phyloP scores from a whole-genome alignment of 2,888 invertebrate genomes.

The Myopa testacea region DNA sequence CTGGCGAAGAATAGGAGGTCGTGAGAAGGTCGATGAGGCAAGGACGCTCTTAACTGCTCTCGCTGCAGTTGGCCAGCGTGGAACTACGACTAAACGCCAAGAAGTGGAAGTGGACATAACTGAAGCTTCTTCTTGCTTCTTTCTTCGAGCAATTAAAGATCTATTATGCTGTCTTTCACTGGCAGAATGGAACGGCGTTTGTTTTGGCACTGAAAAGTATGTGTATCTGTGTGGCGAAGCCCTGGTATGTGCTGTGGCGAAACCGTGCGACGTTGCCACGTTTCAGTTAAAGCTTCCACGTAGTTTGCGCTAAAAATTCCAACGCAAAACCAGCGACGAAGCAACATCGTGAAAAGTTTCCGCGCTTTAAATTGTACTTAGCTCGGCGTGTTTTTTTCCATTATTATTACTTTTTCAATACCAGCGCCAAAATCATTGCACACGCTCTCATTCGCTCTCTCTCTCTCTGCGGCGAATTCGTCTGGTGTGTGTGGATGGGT shows the following conservation, averaged over 20 bases:
- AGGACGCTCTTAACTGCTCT: too few relatives aligned
- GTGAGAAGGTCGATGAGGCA: too few relatives aligned
- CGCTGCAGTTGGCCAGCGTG: too few relatives aligned
- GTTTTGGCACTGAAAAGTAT: too few relatives aligned
- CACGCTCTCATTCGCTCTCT: slow-evolving; percentile 22
- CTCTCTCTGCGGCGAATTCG: slow-evolving; percentile 30
- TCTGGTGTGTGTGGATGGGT: background rate
- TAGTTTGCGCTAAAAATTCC: slow-evolving; percentile 39
- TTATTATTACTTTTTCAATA: slow-evolving; percentile 13
- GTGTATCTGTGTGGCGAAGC: background rate
- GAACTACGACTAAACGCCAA: too few relatives aligned
- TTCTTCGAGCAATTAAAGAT: too few relatives aligned
- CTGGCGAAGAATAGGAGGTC: too few relatives aligned
- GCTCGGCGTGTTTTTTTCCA: slow-evolving; percentile 18
- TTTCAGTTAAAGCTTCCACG: slow-evolving; percentile 38
- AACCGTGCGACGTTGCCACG: slow-evolving; percentile 26
- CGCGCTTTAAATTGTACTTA: slow-evolving; percentile 39
- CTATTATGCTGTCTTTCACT: too few relatives aligned
- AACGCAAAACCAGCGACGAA: slow-evolving; percentile 26
- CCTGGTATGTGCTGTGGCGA: background rate
- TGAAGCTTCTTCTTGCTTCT: too few relatives aligned
- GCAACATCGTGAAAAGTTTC: slow-evolving; percentile 22
- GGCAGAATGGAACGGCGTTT: too few relatives aligned
- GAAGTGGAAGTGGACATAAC: too few relatives aligned
- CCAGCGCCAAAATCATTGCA: slow-evolving; percentile 30